Conservation (phyloP, 2,888 invertebrate species). For the Patella ulyssiponensis region DNA sequence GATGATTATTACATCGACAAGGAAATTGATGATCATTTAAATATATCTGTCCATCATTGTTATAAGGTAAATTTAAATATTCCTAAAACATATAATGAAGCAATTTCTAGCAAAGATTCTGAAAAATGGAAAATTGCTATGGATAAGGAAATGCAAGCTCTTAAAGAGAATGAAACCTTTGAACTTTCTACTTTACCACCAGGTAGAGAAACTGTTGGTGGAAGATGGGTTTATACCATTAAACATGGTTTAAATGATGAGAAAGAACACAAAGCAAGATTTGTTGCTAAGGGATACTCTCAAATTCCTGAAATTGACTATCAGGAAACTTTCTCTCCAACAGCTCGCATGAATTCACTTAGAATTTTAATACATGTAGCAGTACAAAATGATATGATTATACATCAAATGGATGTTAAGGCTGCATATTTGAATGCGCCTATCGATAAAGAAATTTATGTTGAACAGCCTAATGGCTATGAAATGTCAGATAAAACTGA, state of each 20-base stretch:
- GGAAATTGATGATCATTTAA: not conserved
- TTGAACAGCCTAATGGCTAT: constrained; percentile 27
- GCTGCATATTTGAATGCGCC: constrained; percentile 24
- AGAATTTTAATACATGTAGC: constrained; percentile 1
- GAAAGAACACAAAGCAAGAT: constrained; percentile 5
- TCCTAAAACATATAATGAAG: constrained; percentile 16
- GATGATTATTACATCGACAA: constrained; percentile 1
- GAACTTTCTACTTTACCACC: constrained; percentile 10
- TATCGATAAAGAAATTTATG: constrained; percentile 23
- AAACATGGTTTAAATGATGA: not conserved
- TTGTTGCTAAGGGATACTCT: constrained; percentile 21
- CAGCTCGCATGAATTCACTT: constrained; percentile 12
- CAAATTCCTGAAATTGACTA: constrained; percentile 22
- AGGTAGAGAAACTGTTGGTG: constrained; percentile 20
- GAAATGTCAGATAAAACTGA: not conserved
- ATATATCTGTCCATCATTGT: constrained; percentile 16
- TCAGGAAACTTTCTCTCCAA: constrained; percentile 22
- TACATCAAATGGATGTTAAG: constrained; percentile 22
- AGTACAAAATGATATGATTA: constrained; percentile 5
- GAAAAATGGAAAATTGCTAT: constrained; percentile 20
- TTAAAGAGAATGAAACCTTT: constrained; percentile 18
- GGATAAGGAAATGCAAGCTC: constrained; percentile 18
- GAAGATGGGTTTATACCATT: constrained; percentile 22
- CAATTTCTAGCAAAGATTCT: constrained; percentile 12
- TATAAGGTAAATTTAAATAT: constrained; percentile 2